Evolutionary conservation across 2,888 invertebrate species (phyloP), one percentile per base, ranked within the genome.

Genomic region (Eupithecia centaureata): DNA sequence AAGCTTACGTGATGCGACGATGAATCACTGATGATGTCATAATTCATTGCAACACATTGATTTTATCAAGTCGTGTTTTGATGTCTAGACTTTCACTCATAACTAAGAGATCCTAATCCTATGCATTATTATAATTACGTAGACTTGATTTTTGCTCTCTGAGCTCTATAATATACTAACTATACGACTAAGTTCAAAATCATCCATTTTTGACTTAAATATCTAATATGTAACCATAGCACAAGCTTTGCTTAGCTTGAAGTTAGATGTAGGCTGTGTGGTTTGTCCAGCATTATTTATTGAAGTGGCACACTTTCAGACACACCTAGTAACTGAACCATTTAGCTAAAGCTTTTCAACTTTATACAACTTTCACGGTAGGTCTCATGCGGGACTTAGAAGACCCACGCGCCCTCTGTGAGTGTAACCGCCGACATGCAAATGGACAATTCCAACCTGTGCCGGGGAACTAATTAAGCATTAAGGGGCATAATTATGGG

Each of bases 401-500:
- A 65, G 65, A 60, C 66, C 58, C 59, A 67, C 67, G 58, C 51
- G 56, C 71, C 66, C 61, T 35, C 65, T 64, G 61, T 22, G 59
- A 67, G 58, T 73, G 76, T 76, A 79, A 70, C 79, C 76, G 75
- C 63, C 69, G 47, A 75, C 79, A 83, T 79, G 80, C 79, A 70
- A 83, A 79, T 77, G 67, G 75, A 70, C 76, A 70, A 76, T 81
- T 79, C 71, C 74, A 79, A 79, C 79, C 76, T 78, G 78, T 64
- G 68, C 72, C 64, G 54, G 47, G 15, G 54, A 56, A 54, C 54
- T 54, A 54, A 54, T 54, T 54, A 54, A 27, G 27, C 54, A 42
- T 52, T 28, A 27, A n/a, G 54, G 25, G 5, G 22, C 27, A 52
- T n/a, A 3, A 15, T 10, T 38, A 38, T 15, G 38, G 10, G 15